These are phyloP conservation scores for Xiphorhynchus elegans DNA, from an alignment of 2,113 vertebrate genomes.

Conservation along the genomic window DNA sequence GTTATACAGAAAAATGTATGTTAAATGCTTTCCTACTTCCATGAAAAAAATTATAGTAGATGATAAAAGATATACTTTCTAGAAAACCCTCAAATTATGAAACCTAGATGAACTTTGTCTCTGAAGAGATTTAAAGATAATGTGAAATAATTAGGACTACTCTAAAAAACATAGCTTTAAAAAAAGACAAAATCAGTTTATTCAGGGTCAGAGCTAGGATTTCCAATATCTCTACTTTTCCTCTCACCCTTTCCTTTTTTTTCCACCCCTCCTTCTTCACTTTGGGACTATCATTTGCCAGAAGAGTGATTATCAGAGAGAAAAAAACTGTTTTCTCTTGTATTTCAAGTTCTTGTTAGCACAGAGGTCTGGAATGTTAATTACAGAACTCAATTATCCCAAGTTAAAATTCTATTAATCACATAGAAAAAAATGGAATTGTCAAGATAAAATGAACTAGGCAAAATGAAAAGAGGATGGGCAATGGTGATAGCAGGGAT, in stretches of 20 bases:
- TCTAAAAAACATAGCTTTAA: not conserved
- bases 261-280: not conserved
- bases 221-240: not conserved
- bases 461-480: not conserved
- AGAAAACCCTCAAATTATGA: not conserved
- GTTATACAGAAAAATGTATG: not conserved
- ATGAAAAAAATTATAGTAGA: not conserved
- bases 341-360: not conserved
- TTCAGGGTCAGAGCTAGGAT: not conserved
- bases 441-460: not conserved
- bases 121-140: not conserved
- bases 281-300: not conserved
- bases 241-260: not conserved
- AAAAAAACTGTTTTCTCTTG: not conserved
- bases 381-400: constrained; percentile 21
- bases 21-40: not conserved
- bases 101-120: not conserved
- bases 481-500: not conserved
- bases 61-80: not conserved
- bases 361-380: constrained; percentile 5
- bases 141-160: not conserved
- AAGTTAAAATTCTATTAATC: constrained; percentile 12
- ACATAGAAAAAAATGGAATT: not conserved
- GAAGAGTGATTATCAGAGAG: not conserved
- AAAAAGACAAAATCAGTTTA: not conserved